Conservation (phyloP, 2,113 vertebrate species). For the Ellobius talpinus region DNA sequence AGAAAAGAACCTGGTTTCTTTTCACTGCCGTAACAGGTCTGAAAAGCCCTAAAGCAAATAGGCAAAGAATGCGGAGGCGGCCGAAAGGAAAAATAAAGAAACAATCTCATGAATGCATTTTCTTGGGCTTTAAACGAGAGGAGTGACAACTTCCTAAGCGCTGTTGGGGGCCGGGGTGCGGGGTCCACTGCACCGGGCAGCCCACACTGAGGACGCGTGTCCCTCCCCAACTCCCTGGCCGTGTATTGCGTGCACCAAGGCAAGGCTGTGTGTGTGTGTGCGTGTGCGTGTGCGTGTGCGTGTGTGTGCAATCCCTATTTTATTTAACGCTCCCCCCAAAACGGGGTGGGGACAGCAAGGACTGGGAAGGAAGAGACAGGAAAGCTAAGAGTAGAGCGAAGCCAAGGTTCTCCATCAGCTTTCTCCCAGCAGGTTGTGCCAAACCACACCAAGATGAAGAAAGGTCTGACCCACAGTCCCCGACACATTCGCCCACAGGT, state of each 20-base stretch:
- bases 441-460: neutral
- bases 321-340: neutral
- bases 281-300: neutral
- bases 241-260: neutral
- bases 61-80: constrained; percentile 88
- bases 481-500: neutral
- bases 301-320: neutral
- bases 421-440: neutral
- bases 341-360: too few species aligned
- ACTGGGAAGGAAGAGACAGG: neutral
- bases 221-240: rapidly evolving
- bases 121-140: constrained; percentile 85
- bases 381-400: rapidly evolving
- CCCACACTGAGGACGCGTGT: neutral
- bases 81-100: constrained; percentile 88
- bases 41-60: constrained; percentile 93
- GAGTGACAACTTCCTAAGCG: constrained; percentile 87
- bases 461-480: too few species aligned
- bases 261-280: neutral
- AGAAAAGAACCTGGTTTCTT: constrained; percentile 91
- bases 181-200: neutral
- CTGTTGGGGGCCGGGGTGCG: constrained; percentile 73
- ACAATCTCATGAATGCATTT: constrained; percentile 91
- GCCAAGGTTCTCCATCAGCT: neutral
- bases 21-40: constrained; percentile 87